A percentile compares a stretch with the other conserved stretches of the same genome.
These are phyloP conservation scores for Ispidina lecontei DNA, from an alignment of 2,797 vertebrate genomes.

Conservation along the genomic window DNA sequence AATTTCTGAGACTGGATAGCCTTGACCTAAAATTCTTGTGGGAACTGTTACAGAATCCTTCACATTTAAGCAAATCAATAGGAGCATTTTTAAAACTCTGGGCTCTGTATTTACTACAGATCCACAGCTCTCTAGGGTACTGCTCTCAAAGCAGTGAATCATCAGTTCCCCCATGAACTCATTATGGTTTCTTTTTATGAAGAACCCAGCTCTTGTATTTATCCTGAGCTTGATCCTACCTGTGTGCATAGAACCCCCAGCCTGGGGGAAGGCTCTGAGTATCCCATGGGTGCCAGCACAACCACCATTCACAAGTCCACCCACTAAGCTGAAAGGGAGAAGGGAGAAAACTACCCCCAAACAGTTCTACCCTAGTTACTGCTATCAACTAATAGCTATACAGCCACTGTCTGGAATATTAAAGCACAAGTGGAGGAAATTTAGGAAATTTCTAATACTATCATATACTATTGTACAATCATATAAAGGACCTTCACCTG, in stretches of 20 bases:
- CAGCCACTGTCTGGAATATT: neutral
- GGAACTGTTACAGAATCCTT: neutral
- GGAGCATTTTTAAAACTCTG: neutral
- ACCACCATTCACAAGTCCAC: neutral
- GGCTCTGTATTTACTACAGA: neutral
- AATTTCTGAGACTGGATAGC: neutral
- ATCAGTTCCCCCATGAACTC: neutral
- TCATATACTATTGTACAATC: no score
- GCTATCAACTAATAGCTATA: neutral
- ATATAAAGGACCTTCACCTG: neutral
- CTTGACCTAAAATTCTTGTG: neutral
- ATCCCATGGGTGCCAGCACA: neutral
- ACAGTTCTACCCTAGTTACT: neutral
- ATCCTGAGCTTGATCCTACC: neutral
- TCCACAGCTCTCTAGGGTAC: neutral
- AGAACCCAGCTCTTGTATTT: neutral
- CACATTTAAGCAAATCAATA: neutral
- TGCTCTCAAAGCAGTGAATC: neutral
- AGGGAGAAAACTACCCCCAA: neutral
- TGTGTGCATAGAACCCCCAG: neutral
- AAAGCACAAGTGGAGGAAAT: neutral
- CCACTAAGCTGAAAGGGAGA: neutral
- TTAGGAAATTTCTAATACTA: neutral
- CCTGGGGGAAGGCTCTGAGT: neutral
- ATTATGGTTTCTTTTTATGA: neutral